Evolutionary conservation across 2,888 invertebrate species (phyloP).

Genomic region (Pollenia griseotomentosa): DNA sequence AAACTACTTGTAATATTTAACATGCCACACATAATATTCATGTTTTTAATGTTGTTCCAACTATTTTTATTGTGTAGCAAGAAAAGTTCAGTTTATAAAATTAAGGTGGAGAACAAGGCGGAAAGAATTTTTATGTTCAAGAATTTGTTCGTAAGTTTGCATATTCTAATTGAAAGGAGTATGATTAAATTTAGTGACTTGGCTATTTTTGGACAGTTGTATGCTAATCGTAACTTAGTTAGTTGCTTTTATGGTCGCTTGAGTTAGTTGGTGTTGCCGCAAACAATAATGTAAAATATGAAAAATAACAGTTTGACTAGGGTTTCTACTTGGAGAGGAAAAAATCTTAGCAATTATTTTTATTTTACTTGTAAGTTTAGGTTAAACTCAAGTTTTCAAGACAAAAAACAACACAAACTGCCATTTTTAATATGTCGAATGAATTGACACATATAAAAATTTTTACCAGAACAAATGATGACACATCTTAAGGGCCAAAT

Average conservation of each 20-base stretch:
- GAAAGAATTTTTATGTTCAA: slow-evolving; percentile 33
- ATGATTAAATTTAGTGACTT: slow-evolving; percentile 38
- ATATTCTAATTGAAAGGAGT: background rate
- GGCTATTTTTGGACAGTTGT: slow-evolving; percentile 1
- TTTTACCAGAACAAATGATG: too few relatives aligned
- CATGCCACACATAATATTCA: slow-evolving; percentile 24
- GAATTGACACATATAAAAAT: too few relatives aligned
- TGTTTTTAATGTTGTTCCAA: slow-evolving; percentile 11
- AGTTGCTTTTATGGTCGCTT: slow-evolving; percentile 5
- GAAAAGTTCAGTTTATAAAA: slow-evolving; percentile 25
- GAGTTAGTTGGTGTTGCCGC: slow-evolving; percentile 43
- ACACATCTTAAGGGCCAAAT: too few relatives aligned
- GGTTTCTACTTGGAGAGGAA: too few relatives aligned
- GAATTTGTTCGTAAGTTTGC: slow-evolving; percentile 21
- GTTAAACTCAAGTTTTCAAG: too few relatives aligned
- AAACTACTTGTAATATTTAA: background rate
- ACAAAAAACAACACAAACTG: too few relatives aligned
- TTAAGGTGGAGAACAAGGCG: slow-evolving; percentile 1
- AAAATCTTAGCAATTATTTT: too few relatives aligned
- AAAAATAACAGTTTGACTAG: slow-evolving; percentile 12
- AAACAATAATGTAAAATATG: slow-evolving; percentile 65
- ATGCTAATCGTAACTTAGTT: background rate
- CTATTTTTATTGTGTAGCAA: background rate
- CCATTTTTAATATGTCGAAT: too few relatives aligned
- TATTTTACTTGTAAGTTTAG: too few relatives aligned